Evolutionary conservation across 2,113 vertebrate species (phyloP), one percentile per base, ranked within the genome.

Genomic region (Clarias gariepinus): DNA sequence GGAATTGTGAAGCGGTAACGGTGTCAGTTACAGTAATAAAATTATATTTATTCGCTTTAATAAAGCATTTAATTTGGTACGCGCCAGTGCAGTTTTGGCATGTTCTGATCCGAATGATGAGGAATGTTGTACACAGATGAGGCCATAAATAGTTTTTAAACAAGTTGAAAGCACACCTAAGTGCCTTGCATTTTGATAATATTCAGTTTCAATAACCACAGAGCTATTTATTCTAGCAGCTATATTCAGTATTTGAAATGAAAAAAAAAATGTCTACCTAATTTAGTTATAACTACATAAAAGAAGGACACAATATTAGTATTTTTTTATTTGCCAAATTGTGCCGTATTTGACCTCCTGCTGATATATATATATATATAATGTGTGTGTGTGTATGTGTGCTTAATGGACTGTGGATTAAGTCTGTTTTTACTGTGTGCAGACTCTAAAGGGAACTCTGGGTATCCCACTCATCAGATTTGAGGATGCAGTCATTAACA

Each of bases 401-500:
- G 30, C 2, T 9, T 25, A 41, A 41, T 68, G 13, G 25, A 23
- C 64, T 74, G 33, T n/a, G 28, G 66, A 55, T 12, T 80, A 23
- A 21, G 13, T 60, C 57, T 11, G 0, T 33, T 61, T 36, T 23
- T 6, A 33, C 68, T 30, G 3, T 90, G 3, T 83, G 25, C 69
- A 99, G 98, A 96, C 95, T 33, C 85, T 99, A 88, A 99, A 99
- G 92, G 96, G 97, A 68, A 96, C 96, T 0, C 91, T 99, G 92
- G 98, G 98, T 2, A 96, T 99, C 66, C 98, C 96, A 28, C 90
- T 99, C 33, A 95, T 99, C 87, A 95, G 97, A 0, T 99, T 99
- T 91, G 98, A 99, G 91, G 98, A 99, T 7, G 98, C 98, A 0
- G 94, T 99, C 91, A 97, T 99, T 86, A 96, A 98, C 89, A 95